Percentiles rank a stretch among this genome's conserved stretches.
Conservation (phyloP, 2,888 invertebrate species). For the Calephelis perditalis region DNA sequence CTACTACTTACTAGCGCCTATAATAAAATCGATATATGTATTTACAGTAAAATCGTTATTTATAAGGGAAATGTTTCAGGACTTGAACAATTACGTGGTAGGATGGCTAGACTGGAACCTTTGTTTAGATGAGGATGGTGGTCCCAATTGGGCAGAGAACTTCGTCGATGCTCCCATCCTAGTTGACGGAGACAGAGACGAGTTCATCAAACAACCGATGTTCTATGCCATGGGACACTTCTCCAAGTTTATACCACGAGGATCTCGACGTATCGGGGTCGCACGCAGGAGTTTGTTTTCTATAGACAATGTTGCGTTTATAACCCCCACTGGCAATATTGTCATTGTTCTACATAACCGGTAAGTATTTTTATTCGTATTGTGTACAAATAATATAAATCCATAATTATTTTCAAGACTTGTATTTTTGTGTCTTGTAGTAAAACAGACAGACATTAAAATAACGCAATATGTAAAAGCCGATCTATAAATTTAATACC, state of each 20-base stretch:
- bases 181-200: conserved; percentile 58
- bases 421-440: too few species aligned
- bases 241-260: conserved; percentile 81
- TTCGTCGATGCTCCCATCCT: conserved; percentile 87
- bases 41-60: too few species aligned
- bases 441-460: too few species aligned
- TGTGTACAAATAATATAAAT: too few species aligned
- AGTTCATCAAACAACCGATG: conserved; percentile 93
- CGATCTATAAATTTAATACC: background rate
- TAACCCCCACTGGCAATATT: conserved; percentile 48
- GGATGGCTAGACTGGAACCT: conserved; percentile 96
- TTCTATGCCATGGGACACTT: conserved; percentile 91
- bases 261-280: conserved; percentile 58
- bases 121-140: conserved; percentile 84
- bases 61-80: conserved; percentile 48
- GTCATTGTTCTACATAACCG: conserved; percentile 55
- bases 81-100: conserved; percentile 82
- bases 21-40: too few species aligned
- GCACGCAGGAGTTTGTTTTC: conserved; percentile 28
- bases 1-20: too few species aligned
- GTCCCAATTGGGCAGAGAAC: conserved; percentile 88
- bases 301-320: conserved; percentile 39
- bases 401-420: too few species aligned
- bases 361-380: conserved; percentile 38
- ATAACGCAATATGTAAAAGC: too few species aligned